phyloP scores from a whole-genome alignment of 1,140 invertebrate genomes.

The Stegodyphus dumicola region DNA sequence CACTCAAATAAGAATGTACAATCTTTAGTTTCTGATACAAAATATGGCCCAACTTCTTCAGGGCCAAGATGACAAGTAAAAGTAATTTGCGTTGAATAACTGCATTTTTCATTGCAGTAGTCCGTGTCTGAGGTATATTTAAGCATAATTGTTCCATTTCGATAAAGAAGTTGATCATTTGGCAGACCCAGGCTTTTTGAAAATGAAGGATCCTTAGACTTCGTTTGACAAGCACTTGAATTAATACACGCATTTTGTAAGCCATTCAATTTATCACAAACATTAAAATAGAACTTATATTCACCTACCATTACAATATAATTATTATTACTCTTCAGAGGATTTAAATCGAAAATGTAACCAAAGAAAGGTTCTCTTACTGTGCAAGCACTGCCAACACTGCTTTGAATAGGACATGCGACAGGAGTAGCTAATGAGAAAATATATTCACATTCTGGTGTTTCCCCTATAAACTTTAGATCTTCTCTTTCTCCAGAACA shows the following conservation, averaged over 20 bases:
- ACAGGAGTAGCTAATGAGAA: constrained; percentile 68
- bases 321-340: constrained; percentile 61
- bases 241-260: constrained; percentile 62
- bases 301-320: constrained; percentile 57
- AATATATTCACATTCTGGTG: constrained; percentile 66
- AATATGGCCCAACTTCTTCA: constrained; percentile 34
- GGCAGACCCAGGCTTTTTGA: constrained; percentile 33
- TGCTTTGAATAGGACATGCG: constrained; percentile 65
- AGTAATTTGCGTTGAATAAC: constrained; percentile 65
- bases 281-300: constrained; percentile 67
- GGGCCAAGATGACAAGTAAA: constrained; percentile 66
- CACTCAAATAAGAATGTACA: constrained; percentile 67
- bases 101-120: constrained; percentile 59
- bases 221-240: constrained; percentile 66
- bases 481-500: constrained; percentile 19
- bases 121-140: constrained; percentile 41
- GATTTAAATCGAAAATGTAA: constrained; percentile 65
- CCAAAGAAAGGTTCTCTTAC: constrained; percentile 66
- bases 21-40: constrained; percentile 51
- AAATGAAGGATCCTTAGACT: constrained; percentile 29
- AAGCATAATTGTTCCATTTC: constrained; percentile 40
- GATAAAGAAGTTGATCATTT: constrained; percentile 32
- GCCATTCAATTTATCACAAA: constrained; percentile 66
- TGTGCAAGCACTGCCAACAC: constrained; percentile 64
- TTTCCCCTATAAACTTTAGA: constrained; percentile 54